Evolutionary conservation across 2,113 vertebrate genomes (phyloP).

Genomic region (Mesocricetus auratus): DNA sequence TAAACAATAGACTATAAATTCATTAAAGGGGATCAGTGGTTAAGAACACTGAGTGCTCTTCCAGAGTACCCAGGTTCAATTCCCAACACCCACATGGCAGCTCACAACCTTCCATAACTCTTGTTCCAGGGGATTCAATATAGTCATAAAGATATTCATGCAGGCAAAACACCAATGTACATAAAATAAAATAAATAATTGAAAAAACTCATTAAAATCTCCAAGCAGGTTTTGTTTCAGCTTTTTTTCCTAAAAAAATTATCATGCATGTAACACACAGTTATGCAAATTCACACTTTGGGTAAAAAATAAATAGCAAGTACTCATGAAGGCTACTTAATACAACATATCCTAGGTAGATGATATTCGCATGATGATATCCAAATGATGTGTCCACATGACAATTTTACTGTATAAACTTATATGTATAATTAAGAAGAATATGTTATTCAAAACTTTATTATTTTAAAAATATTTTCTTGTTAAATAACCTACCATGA

Average conservation of each 20-base stretch:
- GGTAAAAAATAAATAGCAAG: not conserved
- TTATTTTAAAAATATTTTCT: not conserved
- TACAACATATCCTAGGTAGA: not conserved
- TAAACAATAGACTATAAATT: conserved; percentile 24
- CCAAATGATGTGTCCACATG: not conserved
- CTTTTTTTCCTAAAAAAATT: no score
- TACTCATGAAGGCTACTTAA: no score
- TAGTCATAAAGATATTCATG: no score
- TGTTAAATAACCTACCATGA: not conserved
- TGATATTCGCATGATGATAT: not conserved
- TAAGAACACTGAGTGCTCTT: no score
- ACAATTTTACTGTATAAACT: not conserved
- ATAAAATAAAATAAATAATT: no score
- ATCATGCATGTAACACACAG: not conserved
- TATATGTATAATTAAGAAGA: conserved; percentile 2
- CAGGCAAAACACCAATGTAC: no score
- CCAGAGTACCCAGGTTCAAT: no score
- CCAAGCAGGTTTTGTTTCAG: conserved; percentile 33
- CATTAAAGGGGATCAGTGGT: not conserved
- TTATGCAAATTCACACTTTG: conserved; percentile 24
- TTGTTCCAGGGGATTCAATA: no score
- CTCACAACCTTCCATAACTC: no score
- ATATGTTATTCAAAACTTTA: not conserved
- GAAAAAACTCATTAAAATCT: not conserved
- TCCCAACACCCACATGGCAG: no score